Evolutionary conservation across 2,113 vertebrate species (phyloP).

Genomic region (Ailuropoda melanoleuca): DNA sequence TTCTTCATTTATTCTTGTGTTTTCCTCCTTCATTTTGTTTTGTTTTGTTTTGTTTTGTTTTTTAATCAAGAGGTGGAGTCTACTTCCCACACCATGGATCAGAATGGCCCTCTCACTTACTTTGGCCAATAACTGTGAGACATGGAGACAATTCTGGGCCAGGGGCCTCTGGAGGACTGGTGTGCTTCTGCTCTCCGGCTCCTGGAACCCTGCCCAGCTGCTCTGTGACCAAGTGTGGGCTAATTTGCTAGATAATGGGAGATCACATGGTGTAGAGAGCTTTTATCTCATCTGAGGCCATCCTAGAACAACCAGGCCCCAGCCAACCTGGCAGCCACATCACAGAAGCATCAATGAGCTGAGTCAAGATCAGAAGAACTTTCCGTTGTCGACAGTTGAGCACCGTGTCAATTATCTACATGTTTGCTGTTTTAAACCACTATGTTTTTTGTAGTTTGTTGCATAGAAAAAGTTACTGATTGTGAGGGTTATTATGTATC

Average conservation of each 20-base stretch:
- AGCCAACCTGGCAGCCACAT: not conserved
- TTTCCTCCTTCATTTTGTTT: not conserved
- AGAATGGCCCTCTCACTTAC: not conserved
- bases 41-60: not conserved
- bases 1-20: not conserved
- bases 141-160: not conserved
- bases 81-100: not conserved
- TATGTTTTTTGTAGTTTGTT: not conserved
- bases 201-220: not conserved
- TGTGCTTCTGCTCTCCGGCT: not conserved
- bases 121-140: not conserved
- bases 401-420: not conserved
- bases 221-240: not conserved
- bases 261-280: not conserved
- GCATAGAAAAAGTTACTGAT: not conserved
- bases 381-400: not conserved
- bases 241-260: not conserved
- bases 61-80: not conserved
- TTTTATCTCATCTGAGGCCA: not conserved
- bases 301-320: not conserved
- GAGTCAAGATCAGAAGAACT: not conserved
- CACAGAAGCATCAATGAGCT: not conserved
- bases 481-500: not conserved
- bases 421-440: not conserved
- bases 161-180: rapidly evolving